Evolutionary conservation across 2,888 invertebrate genomes (phyloP), one percentile per base, ranked within the genome.

Genomic region (Catocala fraxini): DNA sequence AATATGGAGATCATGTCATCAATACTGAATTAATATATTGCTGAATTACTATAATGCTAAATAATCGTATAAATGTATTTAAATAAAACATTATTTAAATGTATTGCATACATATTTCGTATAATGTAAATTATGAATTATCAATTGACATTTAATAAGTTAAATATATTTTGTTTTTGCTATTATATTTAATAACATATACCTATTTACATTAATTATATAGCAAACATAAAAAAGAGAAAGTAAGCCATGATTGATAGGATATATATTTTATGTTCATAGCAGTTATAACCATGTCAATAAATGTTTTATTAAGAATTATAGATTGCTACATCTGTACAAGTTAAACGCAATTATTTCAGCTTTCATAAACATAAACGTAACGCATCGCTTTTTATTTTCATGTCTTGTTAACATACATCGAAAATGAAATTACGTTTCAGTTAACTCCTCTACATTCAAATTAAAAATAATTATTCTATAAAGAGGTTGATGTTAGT

Each of bases 161-260:
- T 45, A 41, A 12, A 58, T 64, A 25, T 47, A 41, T 53, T 59
- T 51, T 13, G 47, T 52, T 59, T 62, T 63, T 71, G 65, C 59
- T 56, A 47, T 42, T 51, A 62, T 62, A 60, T 11, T 41, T 25
- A 33, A 25, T 15, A 46, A 58, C 9, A 33, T 54, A 43, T 52
- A 41, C 11, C 47, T 45, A 65, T 69, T 39, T 46, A 58, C 65
- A 51, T 58, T 25, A 60, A 63, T 64, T 55, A 64, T 49, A 46
- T n/a, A 65, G 56, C 59, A 55, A 62, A 54, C 43, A 64, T 64
- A 56, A 61, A 65, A 74, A 74, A 74, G 60, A 65, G 74, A 74
- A 61, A 65, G 65, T 49, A 54, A 48, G 45, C 12, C 45, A 58
- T 71, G 70, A 74, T 74, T 64, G 63, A 74, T 67, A 35, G 54